Percentiles rank a stretch among this genome's conserved stretches.
phyloP scores from a whole-genome alignment of 2,113 vertebrate species.

The Meleagris gallopavo region DNA sequence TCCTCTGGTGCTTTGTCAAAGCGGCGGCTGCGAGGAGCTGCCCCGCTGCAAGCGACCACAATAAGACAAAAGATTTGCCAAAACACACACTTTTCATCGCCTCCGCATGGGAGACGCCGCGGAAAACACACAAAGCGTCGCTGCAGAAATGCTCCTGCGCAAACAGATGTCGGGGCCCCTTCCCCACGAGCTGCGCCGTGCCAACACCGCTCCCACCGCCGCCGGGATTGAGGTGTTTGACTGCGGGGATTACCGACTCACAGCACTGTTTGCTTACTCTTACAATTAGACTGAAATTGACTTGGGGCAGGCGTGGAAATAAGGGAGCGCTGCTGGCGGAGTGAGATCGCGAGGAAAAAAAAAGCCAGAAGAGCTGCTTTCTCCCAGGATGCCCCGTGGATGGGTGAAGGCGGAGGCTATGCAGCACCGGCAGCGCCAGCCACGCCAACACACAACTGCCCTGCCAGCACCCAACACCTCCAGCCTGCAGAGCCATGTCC shows the following conservation, averaged over 20 bases:
- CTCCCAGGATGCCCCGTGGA: not conserved
- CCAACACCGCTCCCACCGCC: not conserved
- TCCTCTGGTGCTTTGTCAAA: constrained; percentile 90
- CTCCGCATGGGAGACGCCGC: constrained; percentile 57
- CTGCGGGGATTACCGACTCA: not conserved
- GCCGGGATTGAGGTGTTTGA: not conserved
- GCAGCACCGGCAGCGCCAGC: rapidly evolving
- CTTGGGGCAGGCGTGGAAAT: rapidly evolving
- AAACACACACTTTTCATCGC: constrained; percentile 79
- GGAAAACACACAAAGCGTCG: constrained; percentile 57
- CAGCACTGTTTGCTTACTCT: rapidly evolving
- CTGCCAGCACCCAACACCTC: not conserved
- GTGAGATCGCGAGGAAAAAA: not conserved
- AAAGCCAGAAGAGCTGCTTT: not conserved
- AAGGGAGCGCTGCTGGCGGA: rapidly evolving
- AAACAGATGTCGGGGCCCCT: constrained; percentile 47
- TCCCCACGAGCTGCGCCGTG: not conserved
- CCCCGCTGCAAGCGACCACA: constrained; percentile 77
- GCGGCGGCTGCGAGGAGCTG: constrained; percentile 80
- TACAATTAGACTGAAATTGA: rapidly evolving
- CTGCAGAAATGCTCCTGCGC: constrained; percentile 51
- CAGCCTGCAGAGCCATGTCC: not conserved
- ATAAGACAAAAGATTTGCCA: constrained; percentile 85
- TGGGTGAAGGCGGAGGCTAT: rapidly evolving
- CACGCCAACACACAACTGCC: not conserved